phyloP scores from a whole-genome alignment of 2,888 invertebrate genomes.

The Ichneumoninae sp. region DNA sequence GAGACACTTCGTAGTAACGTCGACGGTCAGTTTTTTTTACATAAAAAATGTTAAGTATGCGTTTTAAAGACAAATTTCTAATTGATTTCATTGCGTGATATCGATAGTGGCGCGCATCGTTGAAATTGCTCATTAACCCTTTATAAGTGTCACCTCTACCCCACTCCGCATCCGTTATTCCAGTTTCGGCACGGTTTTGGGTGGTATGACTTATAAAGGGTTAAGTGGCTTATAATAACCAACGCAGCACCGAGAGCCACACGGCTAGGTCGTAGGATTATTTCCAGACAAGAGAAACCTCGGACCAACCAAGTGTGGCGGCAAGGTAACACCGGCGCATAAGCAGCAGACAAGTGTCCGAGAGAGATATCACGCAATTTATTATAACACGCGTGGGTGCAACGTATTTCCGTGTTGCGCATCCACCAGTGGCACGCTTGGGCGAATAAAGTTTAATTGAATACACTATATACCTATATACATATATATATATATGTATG shows the following conservation, averaged over 20 bases:
- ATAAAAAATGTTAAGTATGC: too few species aligned
- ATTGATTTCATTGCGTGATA: not conserved
- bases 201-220: too few species aligned
- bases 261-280: constrained; percentile 23
- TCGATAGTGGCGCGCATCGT: not conserved
- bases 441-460: not conserved
- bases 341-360: constrained; percentile 24
- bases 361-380: constrained; percentile 49
- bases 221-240: constrained; percentile 6
- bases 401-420: constrained; percentile 9
- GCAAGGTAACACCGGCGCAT: not conserved
- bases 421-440: not conserved
- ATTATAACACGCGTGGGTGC: constrained; percentile 44
- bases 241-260: not conserved
- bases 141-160: too few species aligned
- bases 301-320: not conserved
- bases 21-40: not conserved
- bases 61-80: not conserved
- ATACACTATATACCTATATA: not conserved
- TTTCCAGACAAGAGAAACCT: constrained; percentile 25
- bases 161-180: too few species aligned
- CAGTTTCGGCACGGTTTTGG: too few species aligned
- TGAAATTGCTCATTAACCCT: not conserved
- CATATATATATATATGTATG: too few species aligned
- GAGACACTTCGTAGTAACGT: not conserved